Percentiles rank a stretch among this genome's conserved stretches.
These are phyloP conservation scores for Hemichromis elongatus DNA, from an alignment of 2,113 vertebrate genomes.

Conservation along the genomic window DNA sequence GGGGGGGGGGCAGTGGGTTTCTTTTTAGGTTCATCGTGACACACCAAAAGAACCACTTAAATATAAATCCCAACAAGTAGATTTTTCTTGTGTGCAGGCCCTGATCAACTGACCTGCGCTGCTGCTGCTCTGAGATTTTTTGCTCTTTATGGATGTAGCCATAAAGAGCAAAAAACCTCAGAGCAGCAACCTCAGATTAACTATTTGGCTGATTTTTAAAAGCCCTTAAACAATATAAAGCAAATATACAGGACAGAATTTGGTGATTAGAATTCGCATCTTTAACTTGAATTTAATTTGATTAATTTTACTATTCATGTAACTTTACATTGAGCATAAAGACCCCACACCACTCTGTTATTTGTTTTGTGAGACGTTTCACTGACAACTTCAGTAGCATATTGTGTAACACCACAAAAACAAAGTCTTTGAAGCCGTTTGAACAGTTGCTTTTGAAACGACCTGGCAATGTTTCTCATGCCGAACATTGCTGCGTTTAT, in stretches of 20 bases:
- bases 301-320: not conserved
- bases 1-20: not conserved
- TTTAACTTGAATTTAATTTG: not conserved
- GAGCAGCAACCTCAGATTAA: too few relatives aligned
- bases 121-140: not conserved
- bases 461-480: not conserved
- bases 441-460: not conserved
- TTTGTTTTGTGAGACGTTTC: not conserved
- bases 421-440: too few relatives aligned
- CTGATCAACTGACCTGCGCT: not conserved
- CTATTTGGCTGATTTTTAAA: not conserved
- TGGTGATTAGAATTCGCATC: fast-evolving
- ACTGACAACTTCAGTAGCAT: not conserved
- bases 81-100: not conserved
- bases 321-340: fast-evolving
- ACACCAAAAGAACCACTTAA: not conserved
- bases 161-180: too few relatives aligned
- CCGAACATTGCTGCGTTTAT: not conserved
- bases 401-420: not conserved
- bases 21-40: not conserved
- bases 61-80: not conserved
- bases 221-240: not conserved
- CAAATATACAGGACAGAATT: not conserved
- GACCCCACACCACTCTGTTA: not conserved
- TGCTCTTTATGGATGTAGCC: not conserved